Evolutionary conservation across 64 coral and sea anemone genomes (phyloP).

Genomic region (Porites lutea): DNA sequence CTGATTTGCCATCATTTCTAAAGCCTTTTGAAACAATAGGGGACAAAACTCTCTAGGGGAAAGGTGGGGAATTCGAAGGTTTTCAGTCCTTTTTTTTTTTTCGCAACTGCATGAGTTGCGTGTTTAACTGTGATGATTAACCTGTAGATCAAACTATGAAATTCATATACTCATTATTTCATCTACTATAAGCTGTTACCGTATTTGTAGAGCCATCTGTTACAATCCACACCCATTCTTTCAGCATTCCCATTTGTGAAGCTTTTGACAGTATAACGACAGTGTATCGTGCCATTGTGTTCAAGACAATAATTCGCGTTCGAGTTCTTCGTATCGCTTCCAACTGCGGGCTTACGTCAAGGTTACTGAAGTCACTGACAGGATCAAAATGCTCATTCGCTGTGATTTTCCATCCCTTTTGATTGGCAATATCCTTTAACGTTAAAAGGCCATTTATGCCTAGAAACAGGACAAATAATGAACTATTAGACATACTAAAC

Average conservation of each 20-base stretch:
- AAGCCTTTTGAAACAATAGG: too few species aligned
- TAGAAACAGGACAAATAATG: background rate
- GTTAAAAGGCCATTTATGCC: slow-evolving; percentile 76
- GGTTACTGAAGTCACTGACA: slow-evolving; percentile 33
- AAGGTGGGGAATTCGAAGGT: too few species aligned
- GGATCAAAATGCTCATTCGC: slow-evolving; percentile 82
- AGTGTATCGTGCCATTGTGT: slow-evolving; percentile 75
- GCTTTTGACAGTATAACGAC: slow-evolving; percentile 72
- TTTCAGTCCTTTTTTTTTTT: too few species aligned
- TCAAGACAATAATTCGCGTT: slow-evolving; percentile 73
- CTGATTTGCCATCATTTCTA: too few species aligned
- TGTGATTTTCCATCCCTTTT: slow-evolving; percentile 73
- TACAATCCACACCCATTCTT: slow-evolving; percentile 75
- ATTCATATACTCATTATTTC: too few species aligned
- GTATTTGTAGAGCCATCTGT: slow-evolving; percentile 81
- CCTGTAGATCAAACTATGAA: too few species aligned
- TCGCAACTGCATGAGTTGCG: too few species aligned
- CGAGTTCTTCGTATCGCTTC: slow-evolving; percentile 57
- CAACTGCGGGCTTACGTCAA: slow-evolving; percentile 51
- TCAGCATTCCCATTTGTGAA: slow-evolving; percentile 69
- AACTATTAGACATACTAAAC: too few species aligned
- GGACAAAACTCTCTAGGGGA: too few species aligned
- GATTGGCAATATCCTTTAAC: slow-evolving; percentile 80
- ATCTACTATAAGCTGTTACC: background rate
- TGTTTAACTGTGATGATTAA: too few species aligned